These are phyloP conservation scores for Cosmopolites sordidus DNA, from an alignment of 2,888 invertebrate species.

Conservation along the genomic window DNA sequence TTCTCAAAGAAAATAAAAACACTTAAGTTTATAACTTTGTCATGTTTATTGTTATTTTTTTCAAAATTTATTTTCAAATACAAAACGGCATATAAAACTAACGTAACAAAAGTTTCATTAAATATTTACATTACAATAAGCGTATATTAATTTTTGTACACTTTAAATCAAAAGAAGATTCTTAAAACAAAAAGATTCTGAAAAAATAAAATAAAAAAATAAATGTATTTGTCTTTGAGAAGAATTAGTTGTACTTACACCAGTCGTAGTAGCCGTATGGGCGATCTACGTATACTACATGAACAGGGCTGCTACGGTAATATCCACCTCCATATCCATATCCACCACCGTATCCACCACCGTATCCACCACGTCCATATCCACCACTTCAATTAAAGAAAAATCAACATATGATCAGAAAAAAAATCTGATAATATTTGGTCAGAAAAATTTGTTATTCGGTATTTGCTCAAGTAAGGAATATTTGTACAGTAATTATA, in stretches of 20 bases:
- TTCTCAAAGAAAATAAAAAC: too few species aligned
- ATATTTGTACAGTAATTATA: too few species aligned
- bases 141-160: conserved; percentile 7
- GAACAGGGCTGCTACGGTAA: conserved; percentile 2
- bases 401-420: too few species aligned
- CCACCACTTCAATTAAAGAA: too few species aligned
- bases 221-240: too few species aligned
- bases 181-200: not conserved
- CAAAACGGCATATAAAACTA: not conserved
- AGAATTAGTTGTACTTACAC: not conserved
- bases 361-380: not conserved
- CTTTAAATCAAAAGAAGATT: not conserved
- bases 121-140: conserved; percentile 5
- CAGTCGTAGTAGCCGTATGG: conserved; percentile 9
- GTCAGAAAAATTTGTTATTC: too few species aligned
- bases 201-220: not conserved
- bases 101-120: conserved; percentile 9
- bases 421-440: too few species aligned
- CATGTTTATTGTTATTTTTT: not conserved
- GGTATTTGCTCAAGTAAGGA: too few species aligned
- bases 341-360: conserved; percentile 8
- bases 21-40: too few species aligned
- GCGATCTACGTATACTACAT: conserved; percentile 5
- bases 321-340: conserved; percentile 14
- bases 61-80: not conserved